These are phyloP conservation scores for Netelia melanura DNA, from an alignment of 2,888 invertebrate genomes.

Conservation along the genomic window DNA sequence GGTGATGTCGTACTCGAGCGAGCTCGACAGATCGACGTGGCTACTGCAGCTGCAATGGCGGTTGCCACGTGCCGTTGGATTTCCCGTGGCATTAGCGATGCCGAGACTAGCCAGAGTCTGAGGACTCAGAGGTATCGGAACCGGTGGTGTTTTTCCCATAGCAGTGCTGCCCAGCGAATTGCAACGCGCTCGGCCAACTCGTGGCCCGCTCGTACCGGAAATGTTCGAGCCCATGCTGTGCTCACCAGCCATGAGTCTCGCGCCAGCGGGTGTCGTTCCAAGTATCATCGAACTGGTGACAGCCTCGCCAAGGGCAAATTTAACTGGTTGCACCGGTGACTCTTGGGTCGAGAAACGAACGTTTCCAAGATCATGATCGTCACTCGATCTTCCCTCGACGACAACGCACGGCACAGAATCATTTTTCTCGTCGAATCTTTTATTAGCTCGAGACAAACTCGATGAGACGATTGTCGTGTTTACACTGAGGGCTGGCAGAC, in stretches of 20 bases:
- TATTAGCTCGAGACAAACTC: constrained; percentile 12
- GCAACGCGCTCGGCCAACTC: constrained; percentile 86
- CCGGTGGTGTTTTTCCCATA: constrained; percentile 75
- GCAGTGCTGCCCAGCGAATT: constrained; percentile 87
- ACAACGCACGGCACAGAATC: constrained; percentile 40
- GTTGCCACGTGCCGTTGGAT: constrained; percentile 77
- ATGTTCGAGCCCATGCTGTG: constrained; percentile 61
- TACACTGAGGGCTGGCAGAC: constrained; percentile 86
- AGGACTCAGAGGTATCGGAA: constrained; percentile 86
- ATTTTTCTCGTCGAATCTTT: constrained; percentile 23
- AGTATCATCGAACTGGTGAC: constrained; percentile 85
- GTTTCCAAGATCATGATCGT: constrained; percentile 51
- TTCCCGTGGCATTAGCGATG: constrained; percentile 84
- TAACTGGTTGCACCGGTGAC: constrained; percentile 85
- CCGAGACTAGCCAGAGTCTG: constrained; percentile 89
- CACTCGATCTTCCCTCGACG: constrained; percentile 65
- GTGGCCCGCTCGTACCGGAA: constrained; percentile 53
- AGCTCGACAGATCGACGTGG: constrained; percentile 89
- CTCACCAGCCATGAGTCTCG: constrained; percentile 72
- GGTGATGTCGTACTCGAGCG: constrained; percentile 86
- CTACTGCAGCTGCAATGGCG: constrained; percentile 90
- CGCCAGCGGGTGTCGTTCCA: constrained; percentile 76
- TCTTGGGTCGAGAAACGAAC: constrained; percentile 76
- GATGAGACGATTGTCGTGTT: constrained; percentile 42
- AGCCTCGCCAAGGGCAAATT: constrained; percentile 90